phyloP scores from a whole-genome alignment of 2,888 invertebrate species.

The Cheilosia soror region DNA sequence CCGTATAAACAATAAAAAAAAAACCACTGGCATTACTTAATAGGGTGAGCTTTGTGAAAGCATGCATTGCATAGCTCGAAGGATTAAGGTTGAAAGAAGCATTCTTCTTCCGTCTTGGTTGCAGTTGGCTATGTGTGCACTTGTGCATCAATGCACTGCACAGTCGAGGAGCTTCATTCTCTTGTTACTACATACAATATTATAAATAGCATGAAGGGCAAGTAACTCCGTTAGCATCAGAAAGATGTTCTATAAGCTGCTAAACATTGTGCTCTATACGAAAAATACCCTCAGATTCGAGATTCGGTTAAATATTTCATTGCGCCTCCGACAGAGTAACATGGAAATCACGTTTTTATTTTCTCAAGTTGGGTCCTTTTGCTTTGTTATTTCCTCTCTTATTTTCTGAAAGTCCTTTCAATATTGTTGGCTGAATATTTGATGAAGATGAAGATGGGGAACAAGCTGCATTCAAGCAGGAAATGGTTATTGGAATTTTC shows the following conservation, averaged over 20 bases:
- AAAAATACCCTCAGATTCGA: constrained; percentile 23
- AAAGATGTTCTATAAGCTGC: not conserved
- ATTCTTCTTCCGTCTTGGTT: not conserved
- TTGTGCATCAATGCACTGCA: constrained; percentile 8
- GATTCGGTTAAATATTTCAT: constrained; percentile 21
- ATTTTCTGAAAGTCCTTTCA: constrained; percentile 21
- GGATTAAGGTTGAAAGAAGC: constrained; percentile 16
- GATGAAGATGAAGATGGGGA: constrained; percentile 6
- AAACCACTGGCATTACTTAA: constrained; percentile 47
- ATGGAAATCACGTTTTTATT: constrained; percentile 47
- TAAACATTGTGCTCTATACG: not conserved
- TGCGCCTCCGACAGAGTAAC: constrained; percentile 7
- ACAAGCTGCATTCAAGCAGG: not conserved
- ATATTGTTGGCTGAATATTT: constrained; percentile 42
- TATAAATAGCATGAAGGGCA: constrained; percentile 43
- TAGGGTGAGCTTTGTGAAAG: constrained; percentile 10
- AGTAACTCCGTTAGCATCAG: constrained; percentile 16
- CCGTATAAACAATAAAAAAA: constrained; percentile 6
- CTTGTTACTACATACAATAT: constrained; percentile 5
- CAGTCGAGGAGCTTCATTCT: constrained; percentile 8
- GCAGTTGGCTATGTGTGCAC: not conserved
- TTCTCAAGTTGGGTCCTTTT: not conserved
- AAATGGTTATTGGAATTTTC: constrained; percentile 16
- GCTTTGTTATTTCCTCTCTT: constrained; percentile 17
- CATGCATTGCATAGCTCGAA: constrained; percentile 21